Percentiles rank a stretch among this genome's conserved stretches.
Conservation (phyloP, 2,113 vertebrate genomes). For the Elephas maximus region DNA sequence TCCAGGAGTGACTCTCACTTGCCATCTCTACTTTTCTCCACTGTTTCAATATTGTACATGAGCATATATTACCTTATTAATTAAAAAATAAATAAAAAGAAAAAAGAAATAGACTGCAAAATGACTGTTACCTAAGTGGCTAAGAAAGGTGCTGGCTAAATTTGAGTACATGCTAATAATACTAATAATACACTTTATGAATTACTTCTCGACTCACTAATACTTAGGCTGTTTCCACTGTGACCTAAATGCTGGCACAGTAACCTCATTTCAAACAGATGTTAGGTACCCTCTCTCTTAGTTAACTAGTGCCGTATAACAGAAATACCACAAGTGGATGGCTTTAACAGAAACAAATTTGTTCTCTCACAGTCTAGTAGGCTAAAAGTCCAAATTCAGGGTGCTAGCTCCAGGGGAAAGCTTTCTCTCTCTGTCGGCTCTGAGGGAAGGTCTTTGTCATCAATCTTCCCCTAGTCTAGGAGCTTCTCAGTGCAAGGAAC, state of each 20-base stretch:
- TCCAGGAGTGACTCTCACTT: conserved; percentile 26
- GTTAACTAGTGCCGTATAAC: too few species aligned
- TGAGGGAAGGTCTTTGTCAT: too few species aligned
- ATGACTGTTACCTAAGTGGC: conserved; percentile 46
- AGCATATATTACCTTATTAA: conserved; percentile 24
- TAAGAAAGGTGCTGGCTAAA: conserved; percentile 44
- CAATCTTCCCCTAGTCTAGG: too few species aligned
- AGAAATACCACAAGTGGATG: too few species aligned
- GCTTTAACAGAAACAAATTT: too few species aligned
- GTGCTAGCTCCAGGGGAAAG: too few species aligned
- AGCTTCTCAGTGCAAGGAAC: too few species aligned
- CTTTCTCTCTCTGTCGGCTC: too few species aligned
- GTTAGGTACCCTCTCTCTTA: conserved; percentile 10
- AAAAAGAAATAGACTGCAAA: neutral
- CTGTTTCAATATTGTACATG: conserved; percentile 25
- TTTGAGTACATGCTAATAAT: conserved; percentile 17
- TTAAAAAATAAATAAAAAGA: conserved; percentile 34
- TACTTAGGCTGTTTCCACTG: neutral
- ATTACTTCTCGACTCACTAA: conserved; percentile 56
- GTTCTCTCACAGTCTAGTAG: too few species aligned
- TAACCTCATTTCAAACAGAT: conserved; percentile 68
- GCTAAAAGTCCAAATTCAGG: too few species aligned
- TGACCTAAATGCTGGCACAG: conserved; percentile 58
- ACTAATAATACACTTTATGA: conserved; percentile 53
- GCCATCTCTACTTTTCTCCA: conserved; percentile 1